Percentiles rank a stretch among this genome's conserved stretches.
These are phyloP conservation scores for Sinopyrophorus schimmeli DNA, from an alignment of 2,888 invertebrate species.

Conservation along the genomic window DNA sequence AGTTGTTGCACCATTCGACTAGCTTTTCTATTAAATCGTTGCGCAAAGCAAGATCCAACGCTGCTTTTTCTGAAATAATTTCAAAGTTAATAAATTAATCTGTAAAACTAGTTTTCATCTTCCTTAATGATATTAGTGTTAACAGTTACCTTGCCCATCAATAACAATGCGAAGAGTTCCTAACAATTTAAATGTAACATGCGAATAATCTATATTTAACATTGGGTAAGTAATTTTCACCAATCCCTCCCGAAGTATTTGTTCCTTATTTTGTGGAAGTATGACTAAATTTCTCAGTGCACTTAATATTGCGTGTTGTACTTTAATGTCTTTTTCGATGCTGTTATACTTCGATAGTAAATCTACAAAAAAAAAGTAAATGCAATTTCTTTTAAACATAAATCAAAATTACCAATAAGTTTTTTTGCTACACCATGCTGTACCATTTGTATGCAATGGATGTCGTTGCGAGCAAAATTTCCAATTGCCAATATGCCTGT, in stretches of 20 bases:
- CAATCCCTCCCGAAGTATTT: constrained; percentile 72
- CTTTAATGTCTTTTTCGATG: constrained; percentile 63
- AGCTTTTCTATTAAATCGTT: constrained; percentile 66
- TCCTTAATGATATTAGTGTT: no score
- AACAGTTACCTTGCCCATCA: constrained; percentile 76
- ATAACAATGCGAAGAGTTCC: constrained; percentile 86
- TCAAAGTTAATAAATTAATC: no score
- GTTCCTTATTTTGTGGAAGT: constrained; percentile 73
- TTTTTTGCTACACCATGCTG: constrained; percentile 75
- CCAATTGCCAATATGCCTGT: constrained; percentile 85
- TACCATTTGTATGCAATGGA: constrained; percentile 83
- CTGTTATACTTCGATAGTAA: constrained; percentile 61
- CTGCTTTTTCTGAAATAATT: constrained; percentile 65
- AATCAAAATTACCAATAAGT: constrained; percentile 59
- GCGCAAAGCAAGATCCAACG: constrained; percentile 66
- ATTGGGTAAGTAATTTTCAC: constrained; percentile 73
- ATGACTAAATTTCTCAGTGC: constrained; percentile 79
- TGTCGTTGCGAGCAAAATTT: constrained; percentile 87
- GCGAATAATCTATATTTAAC: constrained; percentile 66
- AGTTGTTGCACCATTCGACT: constrained; percentile 76
- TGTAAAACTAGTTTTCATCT: background rate
- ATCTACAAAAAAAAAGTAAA: constrained; percentile 41
- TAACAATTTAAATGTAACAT: constrained; percentile 83
- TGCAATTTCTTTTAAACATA: no score
- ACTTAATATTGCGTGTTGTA: constrained; percentile 75